Conservation (phyloP, 2,888 invertebrate species). For the Bombylius discolor region DNA sequence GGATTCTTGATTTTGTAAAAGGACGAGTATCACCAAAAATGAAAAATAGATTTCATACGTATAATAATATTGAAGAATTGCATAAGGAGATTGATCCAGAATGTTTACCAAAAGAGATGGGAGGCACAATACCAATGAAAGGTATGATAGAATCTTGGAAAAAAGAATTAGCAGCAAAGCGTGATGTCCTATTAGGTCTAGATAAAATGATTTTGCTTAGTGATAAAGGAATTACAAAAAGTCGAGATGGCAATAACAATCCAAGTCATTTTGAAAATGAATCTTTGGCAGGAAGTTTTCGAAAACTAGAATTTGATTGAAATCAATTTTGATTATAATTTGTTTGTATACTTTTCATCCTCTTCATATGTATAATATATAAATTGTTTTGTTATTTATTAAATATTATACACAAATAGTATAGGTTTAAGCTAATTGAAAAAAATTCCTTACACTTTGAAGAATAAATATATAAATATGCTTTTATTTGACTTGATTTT, state of each 20-base stretch:
- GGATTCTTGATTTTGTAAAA: constrained; percentile 59
- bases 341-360: too few relatives aligned
- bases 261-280: constrained; percentile 22
- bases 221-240: constrained; percentile 44
- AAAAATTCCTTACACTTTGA: too few relatives aligned
- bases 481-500: too few relatives aligned
- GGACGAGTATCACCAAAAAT: constrained; percentile 59
- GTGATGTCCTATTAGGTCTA: constrained; percentile 44
- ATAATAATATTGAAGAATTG: constrained; percentile 46
- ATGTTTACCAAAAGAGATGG: constrained; percentile 58
- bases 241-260: constrained; percentile 26
- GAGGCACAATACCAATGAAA: constrained; percentile 53
- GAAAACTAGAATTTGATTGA: constrained; percentile 55
- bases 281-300: constrained; percentile 47
- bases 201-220: constrained; percentile 53
- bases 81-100: constrained; percentile 45
- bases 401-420: too few relatives aligned
- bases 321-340: background rate
- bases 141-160: constrained; percentile 61
- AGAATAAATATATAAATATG: too few relatives aligned
- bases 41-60: constrained; percentile 49
- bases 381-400: too few relatives aligned
- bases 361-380: too few relatives aligned
- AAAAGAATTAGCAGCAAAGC: constrained; percentile 45
- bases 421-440: too few relatives aligned